Conservation (phyloP, 2,797 vertebrate species). For the Sebastes variabilis region DNA sequence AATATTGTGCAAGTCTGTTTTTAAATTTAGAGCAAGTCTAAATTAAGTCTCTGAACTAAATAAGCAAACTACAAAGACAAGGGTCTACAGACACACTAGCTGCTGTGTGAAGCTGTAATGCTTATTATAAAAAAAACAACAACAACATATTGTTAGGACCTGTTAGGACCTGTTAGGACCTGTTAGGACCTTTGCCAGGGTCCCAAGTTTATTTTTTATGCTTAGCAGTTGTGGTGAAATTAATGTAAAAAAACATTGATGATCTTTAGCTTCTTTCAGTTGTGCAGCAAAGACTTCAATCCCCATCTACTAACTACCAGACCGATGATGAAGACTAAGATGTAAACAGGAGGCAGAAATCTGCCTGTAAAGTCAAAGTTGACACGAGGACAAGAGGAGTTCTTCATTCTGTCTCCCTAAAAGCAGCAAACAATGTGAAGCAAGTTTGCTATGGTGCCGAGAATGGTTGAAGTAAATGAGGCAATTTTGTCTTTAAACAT, state of each 20-base stretch:
- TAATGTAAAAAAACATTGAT: conserved; percentile 64
- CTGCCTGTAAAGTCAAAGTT: no score
- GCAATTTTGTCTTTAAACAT: no score
- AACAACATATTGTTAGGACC: not conserved
- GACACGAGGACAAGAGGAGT: fast-evolving
- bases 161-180: no score
- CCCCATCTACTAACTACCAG: conserved; percentile 79
- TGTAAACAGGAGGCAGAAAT: not conserved
- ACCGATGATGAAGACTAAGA: conserved; percentile 67
- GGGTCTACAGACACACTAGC: not conserved
- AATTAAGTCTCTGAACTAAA: not conserved
- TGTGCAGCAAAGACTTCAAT: conserved; percentile 74
- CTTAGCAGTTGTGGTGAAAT: not conserved
- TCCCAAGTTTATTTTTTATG: not conserved
- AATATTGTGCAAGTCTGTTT: no score
- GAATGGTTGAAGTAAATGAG: no score
- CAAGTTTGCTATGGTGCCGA: no score
- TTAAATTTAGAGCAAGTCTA: no score
- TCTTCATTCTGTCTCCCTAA: conserved; percentile 8
- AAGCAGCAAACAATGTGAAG: no score
- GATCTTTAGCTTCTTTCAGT: conserved; percentile 64
- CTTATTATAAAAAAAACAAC: not conserved
- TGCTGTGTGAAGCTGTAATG: no score
- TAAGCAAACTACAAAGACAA: not conserved
- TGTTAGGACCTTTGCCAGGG: no score